A percentile compares a stretch with the other conserved stretches of the same genome.
Conservation (phyloP, 2,888 invertebrate genomes). For the Melanchra persicariae region DNA sequence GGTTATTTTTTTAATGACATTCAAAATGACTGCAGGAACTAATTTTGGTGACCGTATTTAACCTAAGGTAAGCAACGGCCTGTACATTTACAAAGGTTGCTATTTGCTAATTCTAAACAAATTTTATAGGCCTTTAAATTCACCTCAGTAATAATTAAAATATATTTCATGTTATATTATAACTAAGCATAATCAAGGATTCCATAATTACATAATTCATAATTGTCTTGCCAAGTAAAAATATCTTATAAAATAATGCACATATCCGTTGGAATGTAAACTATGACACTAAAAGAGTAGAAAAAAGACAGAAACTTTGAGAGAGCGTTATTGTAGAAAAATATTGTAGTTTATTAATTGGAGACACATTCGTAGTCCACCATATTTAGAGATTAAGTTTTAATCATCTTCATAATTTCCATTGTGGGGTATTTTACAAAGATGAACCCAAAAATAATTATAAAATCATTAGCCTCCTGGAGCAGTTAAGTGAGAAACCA, state of each 20-base stretch:
- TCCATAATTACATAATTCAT: conserved; percentile 25
- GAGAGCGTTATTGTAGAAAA: conserved; percentile 37
- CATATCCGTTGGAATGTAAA: conserved; percentile 42
- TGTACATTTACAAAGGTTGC: conserved; percentile 6
- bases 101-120: conserved; percentile 10
- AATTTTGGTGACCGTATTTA: neutral
- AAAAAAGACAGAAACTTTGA: conserved; percentile 32
- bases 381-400: neutral
- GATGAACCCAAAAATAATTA: neutral
- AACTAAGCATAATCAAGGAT: conserved; percentile 10
- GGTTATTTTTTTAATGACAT: neutral
- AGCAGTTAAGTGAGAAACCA: neutral
- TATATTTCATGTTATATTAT: conserved; percentile 17
- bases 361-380: neutral
- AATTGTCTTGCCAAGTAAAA: conserved; percentile 37
- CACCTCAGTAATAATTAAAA: conserved; percentile 23
- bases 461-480: neutral
- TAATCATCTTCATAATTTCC: neutral
- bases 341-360: neutral
- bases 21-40: conserved; percentile 1
- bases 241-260: conserved; percentile 32
- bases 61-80: conserved; percentile 1
- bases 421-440: neutral
- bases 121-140: conserved; percentile 32
- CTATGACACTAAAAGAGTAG: conserved; percentile 26